Percentiles rank a stretch among this genome's conserved stretches.
These are phyloP conservation scores for Potorous gilbertii DNA, from an alignment of 2,797 vertebrate species.

Conservation along the genomic window DNA sequence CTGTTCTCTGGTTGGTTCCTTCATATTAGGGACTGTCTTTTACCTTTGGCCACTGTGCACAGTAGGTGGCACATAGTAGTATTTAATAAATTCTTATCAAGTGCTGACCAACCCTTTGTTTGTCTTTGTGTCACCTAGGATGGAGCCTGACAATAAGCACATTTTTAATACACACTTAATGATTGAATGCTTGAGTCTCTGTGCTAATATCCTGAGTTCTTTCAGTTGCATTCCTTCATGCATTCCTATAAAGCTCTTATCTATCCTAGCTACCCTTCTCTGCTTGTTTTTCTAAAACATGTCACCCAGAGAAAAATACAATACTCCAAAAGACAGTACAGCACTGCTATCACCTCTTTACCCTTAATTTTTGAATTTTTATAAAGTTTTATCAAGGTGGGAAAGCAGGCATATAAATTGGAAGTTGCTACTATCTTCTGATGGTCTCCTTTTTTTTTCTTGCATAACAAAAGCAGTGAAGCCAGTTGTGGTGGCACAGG, in stretches of 20 bases:
- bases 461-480: not conserved
- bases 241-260: not conserved
- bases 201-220: not conserved
- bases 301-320: not conserved
- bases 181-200: not conserved
- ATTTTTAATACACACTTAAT: not conserved
- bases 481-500: not conserved
- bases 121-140: not conserved
- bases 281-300: not conserved
- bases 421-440: not conserved
- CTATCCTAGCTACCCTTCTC: not conserved
- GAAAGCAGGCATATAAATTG: not conserved
- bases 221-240: not conserved
- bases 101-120: not conserved
- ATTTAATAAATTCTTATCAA: not conserved
- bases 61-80: not conserved
- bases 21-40: not conserved
- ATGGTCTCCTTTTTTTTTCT: not conserved
- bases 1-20: not conserved
- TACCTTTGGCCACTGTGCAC: not conserved
- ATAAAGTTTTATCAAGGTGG: not conserved
- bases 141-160: not conserved
- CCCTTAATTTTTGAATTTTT: not conserved
- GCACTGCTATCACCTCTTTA: not conserved
- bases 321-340: not conserved